Evolutionary conservation across 2,113 vertebrate genomes (phyloP).

Genomic region (Halichoerus grypus): DNA sequence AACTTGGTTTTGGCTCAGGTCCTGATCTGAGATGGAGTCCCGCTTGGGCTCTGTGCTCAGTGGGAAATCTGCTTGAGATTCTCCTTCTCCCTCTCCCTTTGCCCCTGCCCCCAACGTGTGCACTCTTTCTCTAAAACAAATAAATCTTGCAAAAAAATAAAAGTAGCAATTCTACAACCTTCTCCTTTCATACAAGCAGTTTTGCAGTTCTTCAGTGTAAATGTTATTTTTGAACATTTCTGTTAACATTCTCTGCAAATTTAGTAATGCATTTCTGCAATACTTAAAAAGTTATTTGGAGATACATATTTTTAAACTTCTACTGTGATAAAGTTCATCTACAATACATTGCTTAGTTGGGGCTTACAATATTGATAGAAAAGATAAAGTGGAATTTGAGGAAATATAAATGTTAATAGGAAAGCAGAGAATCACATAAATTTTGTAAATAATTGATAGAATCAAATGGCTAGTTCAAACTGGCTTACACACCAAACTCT

Average conservation of each 20-base stretch:
- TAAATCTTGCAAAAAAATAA: neutral
- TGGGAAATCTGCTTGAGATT: neutral
- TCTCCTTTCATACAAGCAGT: neutral
- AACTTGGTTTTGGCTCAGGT: neutral
- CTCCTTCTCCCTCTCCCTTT: neutral
- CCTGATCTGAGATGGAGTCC: neutral
- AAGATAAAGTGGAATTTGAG: neutral
- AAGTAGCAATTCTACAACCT: neutral
- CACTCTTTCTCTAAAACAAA: too few relatives aligned
- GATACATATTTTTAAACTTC: neutral
- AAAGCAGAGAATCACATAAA: neutral
- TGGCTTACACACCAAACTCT: neutral
- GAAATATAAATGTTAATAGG: neutral
- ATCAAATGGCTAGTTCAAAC: neutral
- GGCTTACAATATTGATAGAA: neutral
- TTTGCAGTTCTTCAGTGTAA: neutral
- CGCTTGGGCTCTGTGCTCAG: neutral
- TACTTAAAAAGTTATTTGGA: conserved; percentile 17
- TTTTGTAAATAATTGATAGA: neutral
- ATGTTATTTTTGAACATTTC: neutral
- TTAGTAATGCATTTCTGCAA: neutral
- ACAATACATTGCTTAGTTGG: neutral
- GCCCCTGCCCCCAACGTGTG: neutral
- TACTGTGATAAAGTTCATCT: neutral
- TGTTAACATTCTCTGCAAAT: conserved; percentile 7